phyloP scores from a whole-genome alignment of 2,888 invertebrate genomes.

The Athrips mouffetella region DNA sequence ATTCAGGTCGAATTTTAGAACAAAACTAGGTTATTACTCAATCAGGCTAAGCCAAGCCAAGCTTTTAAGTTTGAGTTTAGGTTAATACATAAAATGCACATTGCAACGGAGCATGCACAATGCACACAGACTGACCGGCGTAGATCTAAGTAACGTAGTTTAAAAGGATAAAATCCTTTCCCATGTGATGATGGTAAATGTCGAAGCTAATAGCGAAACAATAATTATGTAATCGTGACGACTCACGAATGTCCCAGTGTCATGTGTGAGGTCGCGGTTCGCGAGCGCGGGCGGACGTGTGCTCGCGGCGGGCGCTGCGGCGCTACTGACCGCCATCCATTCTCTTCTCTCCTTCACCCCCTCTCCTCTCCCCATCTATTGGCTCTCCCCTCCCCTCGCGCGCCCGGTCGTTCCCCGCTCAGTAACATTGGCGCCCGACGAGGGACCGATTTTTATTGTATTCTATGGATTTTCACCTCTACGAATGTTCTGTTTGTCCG shows the following conservation, averaged over 20 bases:
- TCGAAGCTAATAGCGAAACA: constrained; percentile 19
- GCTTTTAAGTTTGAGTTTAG: not conserved
- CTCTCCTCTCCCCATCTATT: constrained; percentile 9
- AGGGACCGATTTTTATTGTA: constrained; percentile 33
- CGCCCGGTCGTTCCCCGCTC: constrained; percentile 39
- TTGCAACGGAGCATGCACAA: constrained; percentile 18
- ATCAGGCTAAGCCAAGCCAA: not conserved
- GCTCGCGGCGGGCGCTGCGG: constrained; percentile 57
- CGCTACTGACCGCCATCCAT: constrained; percentile 57
- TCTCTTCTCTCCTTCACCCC: constrained; percentile 4
- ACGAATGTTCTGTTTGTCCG: not conserved
- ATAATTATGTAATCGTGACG: constrained; percentile 53
- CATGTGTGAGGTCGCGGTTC: constrained; percentile 43
- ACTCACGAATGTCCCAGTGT: constrained; percentile 60
- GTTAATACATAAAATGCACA: constrained; percentile 10
- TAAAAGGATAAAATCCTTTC: not conserved
- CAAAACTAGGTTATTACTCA: not conserved
- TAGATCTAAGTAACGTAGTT: too few species aligned
- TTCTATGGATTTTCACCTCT: not conserved
- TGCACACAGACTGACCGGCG: too few species aligned
- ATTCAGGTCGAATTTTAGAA: not conserved
- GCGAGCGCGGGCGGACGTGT: constrained; percentile 47
- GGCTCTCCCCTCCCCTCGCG: constrained; percentile 16
- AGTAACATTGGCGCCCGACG: constrained; percentile 57
- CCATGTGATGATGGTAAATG: not conserved